These are phyloP conservation scores for Odontamblyopus lacepedii DNA, from an alignment of 2,797 vertebrate genomes.

Conservation along the genomic window DNA sequence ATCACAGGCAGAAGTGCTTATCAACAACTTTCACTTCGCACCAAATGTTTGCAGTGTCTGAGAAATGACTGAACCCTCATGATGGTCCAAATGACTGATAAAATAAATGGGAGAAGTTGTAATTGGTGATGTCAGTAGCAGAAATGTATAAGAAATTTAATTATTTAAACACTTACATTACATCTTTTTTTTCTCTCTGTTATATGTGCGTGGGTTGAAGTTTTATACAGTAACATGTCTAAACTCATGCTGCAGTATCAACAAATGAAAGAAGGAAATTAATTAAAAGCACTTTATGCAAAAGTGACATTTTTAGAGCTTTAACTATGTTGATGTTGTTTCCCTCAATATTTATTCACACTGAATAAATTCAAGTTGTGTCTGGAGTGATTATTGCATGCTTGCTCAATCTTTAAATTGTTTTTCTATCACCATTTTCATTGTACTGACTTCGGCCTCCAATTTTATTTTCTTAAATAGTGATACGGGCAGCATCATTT, in stretches of 20 bases:
- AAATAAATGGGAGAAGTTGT: background rate
- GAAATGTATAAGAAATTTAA: background rate
- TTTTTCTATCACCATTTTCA: too few species aligned
- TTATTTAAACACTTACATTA: background rate
- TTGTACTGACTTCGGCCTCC: too few species aligned
- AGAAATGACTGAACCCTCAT: conserved; percentile 6
- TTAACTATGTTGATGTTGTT: too few species aligned
- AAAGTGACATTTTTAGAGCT: too few species aligned
- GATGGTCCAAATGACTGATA: background rate
- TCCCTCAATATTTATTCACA: too few species aligned
- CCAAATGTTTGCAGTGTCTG: conserved; percentile 15
- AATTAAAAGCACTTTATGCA: background rate
- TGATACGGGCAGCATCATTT: too few species aligned
- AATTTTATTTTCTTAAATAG: too few species aligned
- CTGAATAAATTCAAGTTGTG: too few species aligned
- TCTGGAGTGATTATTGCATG: too few species aligned
- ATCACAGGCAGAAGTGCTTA: conserved; percentile 24
- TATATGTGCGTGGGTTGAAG: background rate
- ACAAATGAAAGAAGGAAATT: background rate
- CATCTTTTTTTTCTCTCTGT: background rate
- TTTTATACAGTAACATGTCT: background rate
- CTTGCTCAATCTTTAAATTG: too few species aligned
- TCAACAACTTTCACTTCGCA: conserved; percentile 32
- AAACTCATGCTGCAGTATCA: background rate
- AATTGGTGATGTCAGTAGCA: background rate